Percentiles rank a stretch among this genome's conserved stretches.
Evolutionary conservation across 2,888 invertebrate species (phyloP).

Genomic region (Melinaea menophilus): DNA sequence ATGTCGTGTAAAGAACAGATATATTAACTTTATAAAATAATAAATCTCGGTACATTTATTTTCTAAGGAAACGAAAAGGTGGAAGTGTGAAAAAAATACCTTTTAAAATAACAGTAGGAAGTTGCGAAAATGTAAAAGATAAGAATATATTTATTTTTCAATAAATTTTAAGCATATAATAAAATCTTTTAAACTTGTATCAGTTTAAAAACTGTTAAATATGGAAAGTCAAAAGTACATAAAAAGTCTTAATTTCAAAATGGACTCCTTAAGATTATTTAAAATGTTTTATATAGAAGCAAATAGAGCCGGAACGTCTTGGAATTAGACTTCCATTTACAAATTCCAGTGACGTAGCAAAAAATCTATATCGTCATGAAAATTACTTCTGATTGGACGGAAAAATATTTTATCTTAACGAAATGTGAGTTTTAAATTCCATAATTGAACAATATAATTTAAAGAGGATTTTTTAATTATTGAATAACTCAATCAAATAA

Average conservation of each 20-base stretch:
- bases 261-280: constrained; percentile 18
- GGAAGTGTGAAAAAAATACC: too few relatives aligned
- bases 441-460: too few relatives aligned
- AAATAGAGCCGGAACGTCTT: constrained; percentile 17
- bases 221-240: background rate
- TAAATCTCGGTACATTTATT: constrained; percentile 7
- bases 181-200: too few relatives aligned
- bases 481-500: too few relatives aligned
- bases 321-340: constrained; percentile 39
- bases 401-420: background rate
- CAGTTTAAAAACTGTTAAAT: too few relatives aligned
- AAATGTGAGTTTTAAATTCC: constrained; percentile 5
- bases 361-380: constrained; percentile 37
- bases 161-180: constrained; percentile 10
- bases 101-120: too few relatives aligned
- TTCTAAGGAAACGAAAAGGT: too few relatives aligned
- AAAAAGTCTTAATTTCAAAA: constrained; percentile 7
- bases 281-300: constrained; percentile 16
- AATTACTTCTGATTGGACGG: constrained; percentile 35
- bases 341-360: constrained; percentile 36
- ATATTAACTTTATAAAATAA: constrained; percentile 20
- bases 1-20: constrained; percentile 11
- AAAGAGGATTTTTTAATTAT: too few relatives aligned
- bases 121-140: background rate
- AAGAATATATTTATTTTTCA: constrained; percentile 4